Percentiles rank a stretch among this genome's conserved stretches.
phyloP scores from a whole-genome alignment of 2,797 vertebrate species.

The Rhabdomys pumilio region DNA sequence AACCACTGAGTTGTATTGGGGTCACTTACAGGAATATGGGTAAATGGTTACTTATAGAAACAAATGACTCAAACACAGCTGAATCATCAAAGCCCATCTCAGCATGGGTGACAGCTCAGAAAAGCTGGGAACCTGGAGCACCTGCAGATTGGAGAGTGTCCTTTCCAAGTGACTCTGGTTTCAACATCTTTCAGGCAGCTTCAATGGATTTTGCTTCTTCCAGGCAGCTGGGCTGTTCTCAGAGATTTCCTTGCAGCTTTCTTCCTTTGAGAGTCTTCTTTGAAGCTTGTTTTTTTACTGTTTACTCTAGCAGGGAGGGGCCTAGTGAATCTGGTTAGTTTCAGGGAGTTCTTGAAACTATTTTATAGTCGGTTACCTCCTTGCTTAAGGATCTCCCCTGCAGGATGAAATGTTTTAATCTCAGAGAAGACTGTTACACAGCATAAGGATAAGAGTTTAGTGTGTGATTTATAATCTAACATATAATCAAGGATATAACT shows the following conservation, averaged over 20 bases:
- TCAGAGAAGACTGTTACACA: not conserved
- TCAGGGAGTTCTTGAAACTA: not conserved
- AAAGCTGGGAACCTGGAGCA: not conserved
- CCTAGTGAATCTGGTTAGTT: not conserved
- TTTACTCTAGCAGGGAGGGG: not conserved
- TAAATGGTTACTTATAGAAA: not conserved
- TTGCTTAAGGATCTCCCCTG: not conserved
- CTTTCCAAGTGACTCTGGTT: not conserved
- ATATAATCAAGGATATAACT: constrained; percentile 28
- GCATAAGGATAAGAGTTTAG: not conserved
- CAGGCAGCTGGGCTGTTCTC: not conserved
- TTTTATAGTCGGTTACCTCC: not conserved
- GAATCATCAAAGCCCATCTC: not conserved
- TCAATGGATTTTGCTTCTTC: not conserved
- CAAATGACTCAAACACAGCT: not conserved
- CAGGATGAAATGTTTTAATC: not conserved
- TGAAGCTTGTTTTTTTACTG: not conserved
- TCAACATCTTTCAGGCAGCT: not conserved
- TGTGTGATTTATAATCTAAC: constrained; percentile 56
- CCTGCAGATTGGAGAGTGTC: not conserved
- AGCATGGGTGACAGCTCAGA: not conserved
- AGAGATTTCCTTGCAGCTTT: not conserved
- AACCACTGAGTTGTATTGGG: not conserved
- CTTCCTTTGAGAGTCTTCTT: not conserved
- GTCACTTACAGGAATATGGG: not conserved